A percentile compares a stretch with the other conserved stretches of the same genome.
These are phyloP conservation scores for Elephas maximus DNA, from an alignment of 2,113 vertebrate species.

Conservation along the genomic window DNA sequence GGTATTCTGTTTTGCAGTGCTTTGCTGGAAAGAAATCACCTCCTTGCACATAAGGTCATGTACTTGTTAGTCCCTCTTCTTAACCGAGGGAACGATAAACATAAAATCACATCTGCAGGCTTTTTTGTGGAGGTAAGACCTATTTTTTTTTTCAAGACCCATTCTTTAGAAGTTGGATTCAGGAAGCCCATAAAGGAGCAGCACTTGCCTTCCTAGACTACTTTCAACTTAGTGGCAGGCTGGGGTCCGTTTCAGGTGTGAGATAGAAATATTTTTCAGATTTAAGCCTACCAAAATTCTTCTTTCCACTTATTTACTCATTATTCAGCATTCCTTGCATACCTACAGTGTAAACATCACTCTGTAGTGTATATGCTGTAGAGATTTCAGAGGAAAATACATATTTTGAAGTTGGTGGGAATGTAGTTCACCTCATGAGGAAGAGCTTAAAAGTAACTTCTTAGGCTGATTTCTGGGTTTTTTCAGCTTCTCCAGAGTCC, in stretches of 20 bases:
- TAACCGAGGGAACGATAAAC: slow-evolving; percentile 80
- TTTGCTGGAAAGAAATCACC: slow-evolving; percentile 69
- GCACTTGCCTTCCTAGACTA: not conserved
- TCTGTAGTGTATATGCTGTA: not conserved
- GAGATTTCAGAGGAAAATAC: slow-evolving; percentile 16
- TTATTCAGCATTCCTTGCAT: not conserved
- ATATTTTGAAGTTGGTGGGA: not conserved
- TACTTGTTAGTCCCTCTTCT: slow-evolving; percentile 81
- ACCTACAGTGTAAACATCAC: not conserved
- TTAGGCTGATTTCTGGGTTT: slow-evolving; percentile 50
- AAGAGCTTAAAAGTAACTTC: slow-evolving; percentile 28
- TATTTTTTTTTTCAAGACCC: not conserved
- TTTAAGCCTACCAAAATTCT: slow-evolving; percentile 2
- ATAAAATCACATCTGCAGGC: slow-evolving; percentile 77
- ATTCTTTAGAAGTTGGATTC: not conserved
- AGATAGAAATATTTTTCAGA: slow-evolving; percentile 9
- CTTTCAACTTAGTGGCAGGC: not conserved
- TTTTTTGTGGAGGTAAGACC: slow-evolving; percentile 84
- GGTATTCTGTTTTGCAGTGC: slow-evolving; percentile 73
- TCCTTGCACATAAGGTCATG: slow-evolving; percentile 70
- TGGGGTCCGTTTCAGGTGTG: not conserved
- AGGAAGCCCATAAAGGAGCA: not conserved
- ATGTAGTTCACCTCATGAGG: not conserved
- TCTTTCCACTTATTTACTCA: not conserved
- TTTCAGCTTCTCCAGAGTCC: slow-evolving; percentile 83